Percentiles rank a stretch among this genome's conserved stretches.
phyloP scores from a whole-genome alignment of 1,140 invertebrate species.

The Mylabris phalerata region DNA sequence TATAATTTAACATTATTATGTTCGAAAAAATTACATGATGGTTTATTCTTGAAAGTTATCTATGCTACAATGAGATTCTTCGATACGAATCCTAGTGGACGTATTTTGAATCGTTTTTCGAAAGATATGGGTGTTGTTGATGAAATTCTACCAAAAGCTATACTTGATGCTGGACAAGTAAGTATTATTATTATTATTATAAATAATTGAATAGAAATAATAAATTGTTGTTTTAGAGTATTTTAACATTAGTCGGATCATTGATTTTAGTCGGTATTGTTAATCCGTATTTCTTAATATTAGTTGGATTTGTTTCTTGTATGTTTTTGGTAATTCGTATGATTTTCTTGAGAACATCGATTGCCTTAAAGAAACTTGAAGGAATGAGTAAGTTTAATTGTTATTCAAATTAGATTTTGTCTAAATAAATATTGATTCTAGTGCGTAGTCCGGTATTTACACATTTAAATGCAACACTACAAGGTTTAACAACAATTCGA shows the following conservation, averaged over 20 bases:
- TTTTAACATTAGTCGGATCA: slow-evolving; percentile 44
- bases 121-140: slow-evolving; percentile 55
- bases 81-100: slow-evolving; percentile 69
- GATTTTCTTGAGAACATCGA: slow-evolving; percentile 56
- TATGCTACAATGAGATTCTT: slow-evolving; percentile 72
- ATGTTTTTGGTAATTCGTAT: slow-evolving; percentile 50
- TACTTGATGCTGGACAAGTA: slow-evolving; percentile 59
- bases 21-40: slow-evolving; percentile 60
- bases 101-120: slow-evolving; percentile 40
- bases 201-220: background rate
- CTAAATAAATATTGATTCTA: slow-evolving; percentile 32
- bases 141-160: slow-evolving; percentile 56
- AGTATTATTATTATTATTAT: slow-evolving; percentile 16
- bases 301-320: slow-evolving; percentile 51
- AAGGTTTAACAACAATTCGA: slow-evolving; percentile 74
- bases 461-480: slow-evolving; percentile 67
- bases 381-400: slow-evolving; percentile 48
- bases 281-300: slow-evolving; percentile 54
- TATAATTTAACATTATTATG: slow-evolving; percentile 59
- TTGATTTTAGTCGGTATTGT: slow-evolving; percentile 53
- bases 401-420: background rate
- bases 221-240: slow-evolving; percentile 43
- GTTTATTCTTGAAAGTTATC: slow-evolving; percentile 57
- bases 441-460: slow-evolving; percentile 78
- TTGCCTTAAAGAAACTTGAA: slow-evolving; percentile 60